Evolutionary conservation across 2,113 vertebrate species (phyloP), one percentile per base, ranked within the genome.

Genomic region (Lanius ludovicianus): DNA sequence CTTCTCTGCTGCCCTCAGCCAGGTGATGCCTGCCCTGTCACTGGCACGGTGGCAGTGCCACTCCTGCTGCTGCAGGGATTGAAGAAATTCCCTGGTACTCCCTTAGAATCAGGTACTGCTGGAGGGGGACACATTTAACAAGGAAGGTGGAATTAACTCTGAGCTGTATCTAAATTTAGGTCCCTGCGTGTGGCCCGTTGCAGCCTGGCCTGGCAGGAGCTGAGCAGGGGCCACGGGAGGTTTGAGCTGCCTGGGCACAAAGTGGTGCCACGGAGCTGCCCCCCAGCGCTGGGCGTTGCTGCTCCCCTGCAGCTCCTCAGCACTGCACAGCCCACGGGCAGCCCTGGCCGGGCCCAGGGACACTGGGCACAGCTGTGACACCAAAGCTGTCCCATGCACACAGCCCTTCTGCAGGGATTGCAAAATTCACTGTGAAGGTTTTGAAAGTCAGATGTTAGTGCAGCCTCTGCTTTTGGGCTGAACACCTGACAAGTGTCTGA

Each of bases 61-160:
- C 23, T 44, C 22, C 47, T 7, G 23, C 9, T 7, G 10, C 0
- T 6, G 18, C 16, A 27, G 52, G 47, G 15, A 8, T 0, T 7
- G 27, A 4, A 30, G 42, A 10, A 8, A 7, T 3, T 3, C 9
- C 15, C 23, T 7, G 52, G 7, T 57, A 1, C 4, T 56, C 7
- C 55, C 39, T 28, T 22, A 6, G 2, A 15, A 1, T 10, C 6
- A 4, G 4, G 62, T 52, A 2, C 17, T 57, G 37, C 31, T 2
- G 6, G 42, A 9, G 49, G 7, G 46, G 69, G 23, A 1, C 21
- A 5, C 1, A 0, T 35, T 12, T 6, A 14, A 4, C 39, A 6
- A 0, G 5, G 60, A 41, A 62, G 57, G 4, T n/a, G 82, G 39
- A 57, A 46, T 50, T 35, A 4, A 53, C 75, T 85, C 53, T 1